Percentiles rank a stretch among this genome's conserved stretches.
phyloP scores from a whole-genome alignment of 2,888 invertebrate species.

The Sminthurides aquaticus region DNA sequence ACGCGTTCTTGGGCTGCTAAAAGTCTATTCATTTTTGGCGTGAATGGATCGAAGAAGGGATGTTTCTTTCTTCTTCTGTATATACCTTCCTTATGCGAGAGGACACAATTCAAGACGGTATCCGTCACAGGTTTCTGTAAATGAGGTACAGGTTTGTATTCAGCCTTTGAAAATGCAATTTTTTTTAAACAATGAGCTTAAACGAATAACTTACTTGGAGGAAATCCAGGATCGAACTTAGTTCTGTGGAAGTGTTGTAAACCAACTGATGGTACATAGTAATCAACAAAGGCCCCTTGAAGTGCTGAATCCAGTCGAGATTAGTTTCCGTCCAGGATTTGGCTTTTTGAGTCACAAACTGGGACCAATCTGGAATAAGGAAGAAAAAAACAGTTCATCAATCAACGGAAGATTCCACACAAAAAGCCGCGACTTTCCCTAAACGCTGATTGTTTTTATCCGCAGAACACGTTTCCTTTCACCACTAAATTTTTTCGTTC shows the following conservation, averaged over 20 bases:
- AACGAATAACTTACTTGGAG: conserved; percentile 45
- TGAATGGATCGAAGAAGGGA: conserved; percentile 62
- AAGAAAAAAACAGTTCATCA: conserved; percentile 30
- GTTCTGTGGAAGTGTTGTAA: conserved; percentile 50
- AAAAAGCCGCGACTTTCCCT: too few relatives aligned
- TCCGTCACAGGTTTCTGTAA: conserved; percentile 43
- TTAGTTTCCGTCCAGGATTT: conserved; percentile 63
- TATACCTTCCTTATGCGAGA: conserved; percentile 61
- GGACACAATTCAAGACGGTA: conserved; percentile 54
- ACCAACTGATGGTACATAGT: conserved; percentile 65
- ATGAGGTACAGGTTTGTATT: neutral
- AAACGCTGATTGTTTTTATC: too few relatives aligned
- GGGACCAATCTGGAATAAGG: conserved; percentile 61
- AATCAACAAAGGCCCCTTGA: conserved; percentile 61
- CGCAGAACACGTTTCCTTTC: too few relatives aligned
- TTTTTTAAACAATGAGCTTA: conserved; percentile 47
- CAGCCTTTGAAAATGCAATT: neutral
- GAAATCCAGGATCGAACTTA: conserved; percentile 53
- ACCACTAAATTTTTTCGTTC: too few relatives aligned
- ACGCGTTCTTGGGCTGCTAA: conserved; percentile 51
- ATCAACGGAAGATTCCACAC: too few relatives aligned
- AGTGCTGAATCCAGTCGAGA: conserved; percentile 62
- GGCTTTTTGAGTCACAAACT: conserved; percentile 61
- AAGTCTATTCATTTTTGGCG: conserved; percentile 55
- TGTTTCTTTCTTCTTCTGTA: conserved; percentile 62